These are phyloP conservation scores for Octopus sinensis DNA, from an alignment of 1,140 invertebrate species.

Conservation along the genomic window DNA sequence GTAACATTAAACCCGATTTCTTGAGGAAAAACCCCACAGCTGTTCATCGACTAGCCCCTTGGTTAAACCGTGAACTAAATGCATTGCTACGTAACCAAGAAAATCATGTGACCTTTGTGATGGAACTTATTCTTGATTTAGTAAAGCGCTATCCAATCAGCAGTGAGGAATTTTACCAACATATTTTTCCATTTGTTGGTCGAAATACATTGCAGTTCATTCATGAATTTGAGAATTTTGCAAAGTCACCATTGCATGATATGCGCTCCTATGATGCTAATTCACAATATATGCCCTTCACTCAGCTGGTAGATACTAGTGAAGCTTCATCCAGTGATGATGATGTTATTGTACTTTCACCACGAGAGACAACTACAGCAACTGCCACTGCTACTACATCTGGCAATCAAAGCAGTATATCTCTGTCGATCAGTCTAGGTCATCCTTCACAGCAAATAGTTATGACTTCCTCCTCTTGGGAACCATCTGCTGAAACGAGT, in stretches of 20 bases:
- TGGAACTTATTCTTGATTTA: conserved; percentile 70
- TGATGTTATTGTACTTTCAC: conserved; percentile 34
- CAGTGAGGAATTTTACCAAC: conserved; percentile 69
- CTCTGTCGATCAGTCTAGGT: background rate
- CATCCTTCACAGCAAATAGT: conserved; percentile 9
- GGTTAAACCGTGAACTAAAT: conserved; percentile 82
- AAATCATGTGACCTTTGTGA: conserved; percentile 64
- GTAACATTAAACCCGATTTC: conserved; percentile 67
- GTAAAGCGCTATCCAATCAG: conserved; percentile 70
- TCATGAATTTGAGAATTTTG: conserved; percentile 84
- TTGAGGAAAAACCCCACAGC: conserved; percentile 73
- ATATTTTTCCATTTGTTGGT: conserved; percentile 55
- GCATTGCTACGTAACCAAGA: conserved; percentile 64
- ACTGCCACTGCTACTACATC: background rate
- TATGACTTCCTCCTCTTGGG: background rate
- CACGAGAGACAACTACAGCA: conserved; percentile 40
- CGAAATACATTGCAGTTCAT: conserved; percentile 70
- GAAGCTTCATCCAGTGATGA: conserved; percentile 28
- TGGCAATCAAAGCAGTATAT: background rate
- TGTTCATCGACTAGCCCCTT: conserved; percentile 77
- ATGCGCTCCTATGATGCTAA: conserved; percentile 67
- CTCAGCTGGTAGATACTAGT: conserved; percentile 27
- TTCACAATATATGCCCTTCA: conserved; percentile 48
- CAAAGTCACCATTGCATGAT: conserved; percentile 74
- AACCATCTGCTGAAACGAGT: background rate